Evolutionary conservation across 2,797 vertebrate genomes (phyloP).

Genomic region (Pipistrellus nathusii): DNA sequence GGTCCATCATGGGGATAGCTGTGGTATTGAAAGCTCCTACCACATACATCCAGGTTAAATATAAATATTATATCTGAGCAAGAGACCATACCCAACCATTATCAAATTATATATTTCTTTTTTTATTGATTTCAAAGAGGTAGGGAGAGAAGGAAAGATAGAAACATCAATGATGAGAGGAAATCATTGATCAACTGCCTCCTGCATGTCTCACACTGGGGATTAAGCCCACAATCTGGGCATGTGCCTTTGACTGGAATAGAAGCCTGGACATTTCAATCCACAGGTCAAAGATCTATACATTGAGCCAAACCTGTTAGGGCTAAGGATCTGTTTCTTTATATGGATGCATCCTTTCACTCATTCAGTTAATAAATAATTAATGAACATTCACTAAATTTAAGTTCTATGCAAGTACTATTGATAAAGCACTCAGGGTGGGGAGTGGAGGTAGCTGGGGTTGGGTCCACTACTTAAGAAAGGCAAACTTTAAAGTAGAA

Average conservation of each 20-base stretch:
- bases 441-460: background rate
- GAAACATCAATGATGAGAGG: too few species aligned
- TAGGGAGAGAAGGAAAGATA: too few species aligned
- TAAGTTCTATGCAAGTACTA: background rate
- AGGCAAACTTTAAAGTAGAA: background rate
- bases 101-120: background rate
- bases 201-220: too few species aligned
- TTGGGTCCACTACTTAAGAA: background rate
- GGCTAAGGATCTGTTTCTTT: background rate
- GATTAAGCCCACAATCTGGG: too few species aligned
- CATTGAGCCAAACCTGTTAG: too few species aligned
- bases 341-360: background rate
- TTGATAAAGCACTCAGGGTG: background rate
- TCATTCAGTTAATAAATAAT: constrained; percentile 33
- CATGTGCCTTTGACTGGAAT: too few species aligned
- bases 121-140: too few species aligned
- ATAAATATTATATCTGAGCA: constrained; percentile 3
- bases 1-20: background rate
- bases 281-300: too few species aligned
- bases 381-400: background rate
- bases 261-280: too few species aligned
- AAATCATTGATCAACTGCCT: too few species aligned
- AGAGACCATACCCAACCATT: background rate
- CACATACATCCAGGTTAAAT: background rate
- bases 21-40: background rate